Evolutionary conservation across 2,113 vertebrate genomes (phyloP).

Genomic region (Empidonax alnorum): DNA sequence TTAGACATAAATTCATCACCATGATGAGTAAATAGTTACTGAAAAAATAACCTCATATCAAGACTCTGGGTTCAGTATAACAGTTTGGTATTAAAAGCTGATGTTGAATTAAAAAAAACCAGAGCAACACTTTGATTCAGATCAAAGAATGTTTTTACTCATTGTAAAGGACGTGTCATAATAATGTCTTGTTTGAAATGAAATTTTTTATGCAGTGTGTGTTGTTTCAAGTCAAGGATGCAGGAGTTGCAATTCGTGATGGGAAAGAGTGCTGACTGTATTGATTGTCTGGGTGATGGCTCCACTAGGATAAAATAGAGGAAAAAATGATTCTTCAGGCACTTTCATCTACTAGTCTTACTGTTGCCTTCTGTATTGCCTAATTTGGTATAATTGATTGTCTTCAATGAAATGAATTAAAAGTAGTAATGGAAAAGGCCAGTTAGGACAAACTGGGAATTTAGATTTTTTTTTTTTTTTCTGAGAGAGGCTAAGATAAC

Average conservation of each 20-base stretch:
- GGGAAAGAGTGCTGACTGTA: accelerated
- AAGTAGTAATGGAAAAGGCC: neutral
- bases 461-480: neutral
- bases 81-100: neutral
- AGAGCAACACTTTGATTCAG: neutral
- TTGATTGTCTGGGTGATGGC: accelerated
- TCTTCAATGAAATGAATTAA: neutral
- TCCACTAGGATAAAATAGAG: neutral
- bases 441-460: neutral
- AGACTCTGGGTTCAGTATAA: neutral
- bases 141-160: neutral
- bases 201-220: neutral
- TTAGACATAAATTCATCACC: neutral
- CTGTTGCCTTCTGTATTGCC: neutral
- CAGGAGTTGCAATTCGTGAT: neutral
- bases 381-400: neutral
- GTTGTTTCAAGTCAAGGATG: neutral
- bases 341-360: neutral
- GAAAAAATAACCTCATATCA: neutral
- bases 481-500: neutral
- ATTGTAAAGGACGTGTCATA: neutral
- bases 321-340: neutral
- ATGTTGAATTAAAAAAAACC: neutral
- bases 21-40: neutral
- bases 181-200: neutral